Evolutionary conservation across 1,140 invertebrate genomes (phyloP), one percentile per base, ranked within the genome.

Genomic region (Popillia japonica): DNA sequence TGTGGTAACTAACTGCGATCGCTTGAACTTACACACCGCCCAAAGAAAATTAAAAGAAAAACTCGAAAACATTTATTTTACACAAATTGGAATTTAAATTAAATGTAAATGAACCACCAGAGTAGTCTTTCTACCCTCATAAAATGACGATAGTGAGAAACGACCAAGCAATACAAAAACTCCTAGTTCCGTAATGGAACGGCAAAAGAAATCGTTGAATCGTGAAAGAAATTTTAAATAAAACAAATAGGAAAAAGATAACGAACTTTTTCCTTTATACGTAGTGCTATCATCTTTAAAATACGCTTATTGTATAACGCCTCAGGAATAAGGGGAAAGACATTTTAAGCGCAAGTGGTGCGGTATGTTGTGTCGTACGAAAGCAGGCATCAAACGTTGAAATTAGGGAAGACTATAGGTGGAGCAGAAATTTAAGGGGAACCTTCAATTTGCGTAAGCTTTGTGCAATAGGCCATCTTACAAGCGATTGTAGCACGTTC

Each of bases 61-160:
- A 55, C 17, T 17, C 48, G 17, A 34, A 34, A 7, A 48, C 20
- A 68, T 68, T 23, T 68, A 68, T 34, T 68, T 68, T 68, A 20
- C 22, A 34, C 23, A 34, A 68, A 68, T 68, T 68, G 27, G 22
- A 68, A 68, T 68, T 68, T 68, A 68, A 68, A 68, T 68, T 68
- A 22, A 34, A 68, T 68, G 61, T 22, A 68, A 68, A 68, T 68
- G 20, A 68, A 68, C 27, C 11, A 27, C 11, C 3, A 27, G 22
- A 20, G 7, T 34, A 10, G 10, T 34, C 22, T 11, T 10, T 68
- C 61, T 0, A 55, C 48, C 8, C 22, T 68, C 61, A 68, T 34
- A 22, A 27, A 27, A 64, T 27, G 61, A 68, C 61, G 27, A 68
- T 68, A 68, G 20, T 27, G 10, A 22, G 22, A 17, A 64, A 22